Evolutionary conservation across 2,797 vertebrate genomes (phyloP), one percentile per base, ranked within the genome.

Genomic region (Helicolenus hilgendorfi): DNA sequence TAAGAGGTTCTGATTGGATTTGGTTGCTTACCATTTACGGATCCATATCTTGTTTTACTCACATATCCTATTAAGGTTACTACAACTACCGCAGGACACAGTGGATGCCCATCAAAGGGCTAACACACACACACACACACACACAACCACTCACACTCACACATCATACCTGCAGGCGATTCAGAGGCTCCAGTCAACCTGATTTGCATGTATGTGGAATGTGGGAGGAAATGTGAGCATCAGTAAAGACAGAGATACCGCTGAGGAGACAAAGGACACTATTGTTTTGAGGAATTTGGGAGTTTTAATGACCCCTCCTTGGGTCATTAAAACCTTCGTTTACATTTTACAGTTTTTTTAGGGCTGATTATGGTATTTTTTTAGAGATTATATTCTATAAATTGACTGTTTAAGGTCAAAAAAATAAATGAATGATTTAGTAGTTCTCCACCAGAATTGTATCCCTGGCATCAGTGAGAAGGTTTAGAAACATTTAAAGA

Each of bases 201-300:
- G 73, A 92, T 94, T 86, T 83, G 64, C 71, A 85, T 83, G 74
- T 67, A 45, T 76, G 70, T 79, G 67, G 20, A 75, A 68, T 35
- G 60, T 73, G 49, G 83, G n/a, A 84, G 71, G 67, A 79, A 89
- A 80, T 69, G 75, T 72, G 76, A 81, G 64, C 77, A 38, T 55
- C 63, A 67, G 77, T 53, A 78, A 38, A 88, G 59, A 67, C 5
- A 36, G 62, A 74, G 41, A 75, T 9, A 63, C 53, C 22, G 22
- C 72, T 15, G 15, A 84, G 72, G 73, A 79, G 27, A 83, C 55
- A 14, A 26, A 88, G 77, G 81, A 79, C 75, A 56, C 62, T 58
- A 4, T 18, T 33, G 68, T 85, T 84, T 65, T 5, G 29, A 20
- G 1, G 5, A 36, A 53, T 62, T 55, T 60, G 7, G 13, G 7